Conservation (phyloP, 2,888 invertebrate species). For the Tenodera sinensis region DNA sequence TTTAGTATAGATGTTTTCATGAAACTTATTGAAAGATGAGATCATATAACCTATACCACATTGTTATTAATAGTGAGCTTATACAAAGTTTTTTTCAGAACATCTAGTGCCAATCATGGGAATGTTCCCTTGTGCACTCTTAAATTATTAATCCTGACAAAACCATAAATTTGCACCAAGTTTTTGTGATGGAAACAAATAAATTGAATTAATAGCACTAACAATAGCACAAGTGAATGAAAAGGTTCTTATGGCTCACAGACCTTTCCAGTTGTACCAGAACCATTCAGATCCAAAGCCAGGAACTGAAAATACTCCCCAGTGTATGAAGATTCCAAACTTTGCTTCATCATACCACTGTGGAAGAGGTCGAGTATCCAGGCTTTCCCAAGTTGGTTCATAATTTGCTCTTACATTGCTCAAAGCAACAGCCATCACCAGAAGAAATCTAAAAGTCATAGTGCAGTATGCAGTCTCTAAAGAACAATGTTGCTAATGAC, state of each 20-base stretch:
- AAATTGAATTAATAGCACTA: no score
- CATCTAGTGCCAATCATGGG: no score
- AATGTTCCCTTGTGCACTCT: no score
- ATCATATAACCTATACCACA: no score
- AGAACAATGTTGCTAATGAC: neutral
- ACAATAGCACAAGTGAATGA: no score
- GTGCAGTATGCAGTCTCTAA: neutral
- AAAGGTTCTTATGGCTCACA: slow-evolving; percentile 29
- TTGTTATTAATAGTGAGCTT: no score
- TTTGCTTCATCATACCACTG: slow-evolving; percentile 87
- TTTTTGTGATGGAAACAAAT: no score
- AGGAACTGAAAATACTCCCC: slow-evolving; percentile 91
- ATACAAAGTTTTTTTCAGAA: no score
- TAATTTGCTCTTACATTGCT: slow-evolving; percentile 43
- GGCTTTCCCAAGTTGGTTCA: slow-evolving; percentile 75
- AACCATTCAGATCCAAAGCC: slow-evolving; percentile 90
- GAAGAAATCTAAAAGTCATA: neutral
- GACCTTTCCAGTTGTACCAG: slow-evolving; percentile 80
- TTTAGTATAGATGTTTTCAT: no score
- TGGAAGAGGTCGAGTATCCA: slow-evolving; percentile 80
- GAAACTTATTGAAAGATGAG: no score
- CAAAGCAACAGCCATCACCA: neutral
- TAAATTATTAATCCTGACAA: no score
- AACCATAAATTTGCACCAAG: no score
- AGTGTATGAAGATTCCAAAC: slow-evolving; percentile 89